Conservation (phyloP, 2,797 vertebrate genomes). For the Brotula barbata region DNA sequence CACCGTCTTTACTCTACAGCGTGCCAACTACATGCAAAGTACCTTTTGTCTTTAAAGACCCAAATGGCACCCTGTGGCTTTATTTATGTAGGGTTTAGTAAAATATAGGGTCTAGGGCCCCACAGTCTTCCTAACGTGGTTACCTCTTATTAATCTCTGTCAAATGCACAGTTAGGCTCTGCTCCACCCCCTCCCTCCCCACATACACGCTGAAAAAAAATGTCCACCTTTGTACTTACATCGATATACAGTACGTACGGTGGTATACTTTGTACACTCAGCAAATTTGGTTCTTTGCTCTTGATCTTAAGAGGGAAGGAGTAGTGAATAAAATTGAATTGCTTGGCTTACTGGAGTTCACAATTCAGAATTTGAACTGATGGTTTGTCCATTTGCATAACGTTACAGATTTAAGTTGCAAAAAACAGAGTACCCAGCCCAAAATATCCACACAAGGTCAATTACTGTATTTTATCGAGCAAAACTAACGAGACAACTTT, state of each 20-base stretch:
- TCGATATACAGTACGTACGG: no score
- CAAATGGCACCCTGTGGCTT: constrained; percentile 57
- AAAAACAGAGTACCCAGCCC: no score
- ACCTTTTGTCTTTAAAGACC: constrained; percentile 42
- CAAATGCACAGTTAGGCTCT: constrained; percentile 54
- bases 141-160: constrained; percentile 65
- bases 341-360: no score
- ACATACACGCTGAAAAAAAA: not conserved
- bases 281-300: constrained; percentile 5
- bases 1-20: constrained; percentile 16
- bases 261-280: not conserved
- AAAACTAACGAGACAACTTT: no score
- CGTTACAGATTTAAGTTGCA: no score
- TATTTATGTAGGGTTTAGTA: constrained; percentile 67
- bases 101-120: constrained; percentile 59
- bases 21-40: constrained; percentile 37
- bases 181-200: not conserved
- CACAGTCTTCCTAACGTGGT: constrained; percentile 48
- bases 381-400: no score
- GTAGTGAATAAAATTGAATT: no score
- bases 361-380: no score
- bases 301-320: not conserved
- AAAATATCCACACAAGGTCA: no score
- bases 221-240: constrained; percentile 13
- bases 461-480: no score